phyloP scores from a whole-genome alignment of 2,797 vertebrate genomes.

The Silurus lanzhouensis region DNA sequence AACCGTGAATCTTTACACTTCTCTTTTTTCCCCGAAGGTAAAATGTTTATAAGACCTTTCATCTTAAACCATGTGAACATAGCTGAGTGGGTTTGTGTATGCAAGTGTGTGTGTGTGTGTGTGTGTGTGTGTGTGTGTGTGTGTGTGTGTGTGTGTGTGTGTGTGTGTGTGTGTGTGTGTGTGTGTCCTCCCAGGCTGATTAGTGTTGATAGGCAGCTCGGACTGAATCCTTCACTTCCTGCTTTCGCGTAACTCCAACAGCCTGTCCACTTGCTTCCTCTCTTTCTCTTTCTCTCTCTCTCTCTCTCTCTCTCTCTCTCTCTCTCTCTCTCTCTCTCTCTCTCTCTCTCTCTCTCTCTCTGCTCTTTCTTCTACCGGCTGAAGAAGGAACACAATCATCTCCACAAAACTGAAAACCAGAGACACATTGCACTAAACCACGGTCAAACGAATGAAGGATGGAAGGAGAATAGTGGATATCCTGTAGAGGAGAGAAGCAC shows the following conservation, averaged over 20 bases:
- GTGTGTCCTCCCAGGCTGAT: slow-evolving; percentile 61
- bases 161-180: slow-evolving; percentile 45
- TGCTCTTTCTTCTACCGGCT: slow-evolving; percentile 70
- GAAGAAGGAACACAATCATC: slow-evolving; percentile 39
- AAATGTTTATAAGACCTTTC: not conserved
- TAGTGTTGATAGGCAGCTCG: slow-evolving; percentile 71
- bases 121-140: slow-evolving; percentile 39
- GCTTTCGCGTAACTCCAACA: slow-evolving; percentile 34
- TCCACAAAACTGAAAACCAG: slow-evolving; percentile 21
- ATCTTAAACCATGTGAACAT: slow-evolving; percentile 31
- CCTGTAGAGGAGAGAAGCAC: slow-evolving; percentile 37
- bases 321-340: slow-evolving; percentile 50
- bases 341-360: slow-evolving; percentile 44
- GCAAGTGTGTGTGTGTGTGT: slow-evolving; percentile 28
- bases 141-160: slow-evolving; percentile 40
- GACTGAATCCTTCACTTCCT: slow-evolving; percentile 65
- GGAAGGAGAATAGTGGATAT: not conserved
- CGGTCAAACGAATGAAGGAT: slow-evolving; percentile 28
- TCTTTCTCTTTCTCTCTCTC: slow-evolving; percentile 26
- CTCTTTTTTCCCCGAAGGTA: not conserved
- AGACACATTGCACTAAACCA: slow-evolving; percentile 56
- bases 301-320: slow-evolving; percentile 29
- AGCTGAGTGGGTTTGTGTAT: slow-evolving; percentile 17
- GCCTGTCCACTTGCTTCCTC: slow-evolving; percentile 54
- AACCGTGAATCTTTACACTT: not conserved